These are phyloP conservation scores for Ispidina picta DNA, from an alignment of 2,797 vertebrate genomes.

Conservation along the genomic window DNA sequence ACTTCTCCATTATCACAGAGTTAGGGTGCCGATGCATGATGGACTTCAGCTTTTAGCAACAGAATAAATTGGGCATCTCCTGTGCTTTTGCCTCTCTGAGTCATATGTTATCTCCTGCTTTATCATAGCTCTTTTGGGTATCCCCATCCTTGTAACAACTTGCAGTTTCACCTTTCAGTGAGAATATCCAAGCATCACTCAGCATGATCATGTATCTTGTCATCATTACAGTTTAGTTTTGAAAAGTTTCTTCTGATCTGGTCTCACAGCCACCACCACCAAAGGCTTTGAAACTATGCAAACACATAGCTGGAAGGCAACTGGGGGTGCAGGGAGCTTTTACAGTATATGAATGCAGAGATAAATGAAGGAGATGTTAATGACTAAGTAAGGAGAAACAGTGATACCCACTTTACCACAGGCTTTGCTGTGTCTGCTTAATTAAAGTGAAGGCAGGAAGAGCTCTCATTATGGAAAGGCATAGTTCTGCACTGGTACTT, in stretches of 20 bases:
- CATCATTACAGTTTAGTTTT: neutral
- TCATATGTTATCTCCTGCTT: neutral
- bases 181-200: neutral
- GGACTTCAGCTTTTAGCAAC: neutral
- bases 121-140: neutral
- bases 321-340: neutral
- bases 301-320: neutral
- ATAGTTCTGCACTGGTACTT: neutral
- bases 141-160: neutral
- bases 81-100: neutral
- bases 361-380: neutral
- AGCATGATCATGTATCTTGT: neutral
- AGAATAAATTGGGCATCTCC: neutral
- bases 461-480: neutral
- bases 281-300: neutral
- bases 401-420: neutral
- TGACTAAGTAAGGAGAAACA: neutral
- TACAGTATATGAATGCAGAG: neutral
- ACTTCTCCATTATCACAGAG: neutral
- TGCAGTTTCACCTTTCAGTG: neutral
- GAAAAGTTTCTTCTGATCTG: neutral
- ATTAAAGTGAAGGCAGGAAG: neutral
- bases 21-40: neutral
- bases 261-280: rapidly evolving
- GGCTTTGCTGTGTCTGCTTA: neutral